Evolutionary conservation across 2,113 vertebrate species (phyloP).

Genomic region (Agapornis roseicollis): DNA sequence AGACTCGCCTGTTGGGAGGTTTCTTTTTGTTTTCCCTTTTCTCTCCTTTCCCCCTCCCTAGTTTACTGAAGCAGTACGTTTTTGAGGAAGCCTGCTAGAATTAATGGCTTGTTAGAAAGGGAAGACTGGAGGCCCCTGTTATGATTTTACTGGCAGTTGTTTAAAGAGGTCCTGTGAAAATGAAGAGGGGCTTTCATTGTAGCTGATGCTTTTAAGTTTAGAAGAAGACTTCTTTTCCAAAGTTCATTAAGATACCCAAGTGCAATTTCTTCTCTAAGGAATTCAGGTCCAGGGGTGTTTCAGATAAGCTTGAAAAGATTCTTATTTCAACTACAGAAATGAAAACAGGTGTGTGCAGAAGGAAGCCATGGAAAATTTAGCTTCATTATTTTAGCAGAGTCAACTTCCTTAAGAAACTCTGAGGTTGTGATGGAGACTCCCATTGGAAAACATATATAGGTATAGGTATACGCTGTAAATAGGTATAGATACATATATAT

Average conservation of each 20-base stretch:
- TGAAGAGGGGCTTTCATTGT: neutral
- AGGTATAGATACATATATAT: neutral
- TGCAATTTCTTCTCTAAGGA: neutral
- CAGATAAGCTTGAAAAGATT: neutral
- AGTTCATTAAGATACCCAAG: neutral
- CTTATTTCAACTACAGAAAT: neutral
- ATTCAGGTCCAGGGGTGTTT: neutral
- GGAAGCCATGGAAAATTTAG: neutral
- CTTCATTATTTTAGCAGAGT: neutral
- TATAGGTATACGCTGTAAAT: neutral
- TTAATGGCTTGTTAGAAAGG: neutral
- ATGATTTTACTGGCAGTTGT: neutral
- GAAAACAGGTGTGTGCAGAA: neutral
- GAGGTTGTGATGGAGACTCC: neutral
- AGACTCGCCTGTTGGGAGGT: neutral
- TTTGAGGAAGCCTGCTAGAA: neutral
- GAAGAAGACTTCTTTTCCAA: neutral
- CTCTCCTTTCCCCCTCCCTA: rapidly evolving
- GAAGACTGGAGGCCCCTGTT: neutral
- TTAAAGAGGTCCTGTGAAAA: neutral
- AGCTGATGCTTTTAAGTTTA: neutral
- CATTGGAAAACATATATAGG: neutral
- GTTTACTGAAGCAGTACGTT: neutral
- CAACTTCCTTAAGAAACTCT: neutral
- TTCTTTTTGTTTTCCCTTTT: rapidly evolving